phyloP scores from a whole-genome alignment of 2,113 vertebrate genomes.

The Sceloporus undulatus region DNA sequence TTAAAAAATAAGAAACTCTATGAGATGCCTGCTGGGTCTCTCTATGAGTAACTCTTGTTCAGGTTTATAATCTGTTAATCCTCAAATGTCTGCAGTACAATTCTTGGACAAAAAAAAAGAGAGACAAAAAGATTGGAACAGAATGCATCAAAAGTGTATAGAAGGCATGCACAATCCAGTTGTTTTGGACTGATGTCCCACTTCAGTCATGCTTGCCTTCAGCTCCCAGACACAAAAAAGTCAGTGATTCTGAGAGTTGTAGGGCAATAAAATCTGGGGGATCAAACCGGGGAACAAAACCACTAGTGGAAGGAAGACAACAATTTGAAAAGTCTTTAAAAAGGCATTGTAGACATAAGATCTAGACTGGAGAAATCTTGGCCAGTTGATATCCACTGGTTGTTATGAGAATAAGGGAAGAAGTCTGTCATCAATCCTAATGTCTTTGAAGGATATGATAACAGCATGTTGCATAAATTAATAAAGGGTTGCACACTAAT shows the following conservation, averaged over 20 bases:
- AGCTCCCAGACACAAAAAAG: background rate
- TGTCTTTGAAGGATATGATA: background rate
- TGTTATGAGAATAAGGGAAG: background rate
- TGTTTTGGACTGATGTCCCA: background rate
- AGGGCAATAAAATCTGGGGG: background rate
- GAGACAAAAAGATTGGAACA: background rate
- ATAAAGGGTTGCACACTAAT: background rate
- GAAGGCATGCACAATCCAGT: background rate
- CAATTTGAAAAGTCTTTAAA: background rate
- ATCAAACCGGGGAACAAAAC: accelerated
- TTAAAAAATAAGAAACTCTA: background rate
- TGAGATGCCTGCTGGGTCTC: background rate
- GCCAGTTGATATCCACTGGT: background rate
- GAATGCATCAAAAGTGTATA: background rate
- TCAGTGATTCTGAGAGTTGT: background rate
- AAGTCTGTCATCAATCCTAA: too few relatives aligned
- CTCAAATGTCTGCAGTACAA: background rate
- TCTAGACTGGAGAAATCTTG: background rate
- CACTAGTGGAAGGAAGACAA: too few relatives aligned
- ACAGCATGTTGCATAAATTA: background rate
- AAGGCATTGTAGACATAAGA: background rate
- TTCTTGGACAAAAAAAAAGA: background rate
- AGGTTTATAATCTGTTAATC: accelerated
- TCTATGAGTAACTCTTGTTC: background rate
- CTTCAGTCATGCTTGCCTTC: background rate